Evolutionary conservation across 2,888 invertebrate genomes (phyloP).

Genomic region (Strigamia transsilvanica): DNA sequence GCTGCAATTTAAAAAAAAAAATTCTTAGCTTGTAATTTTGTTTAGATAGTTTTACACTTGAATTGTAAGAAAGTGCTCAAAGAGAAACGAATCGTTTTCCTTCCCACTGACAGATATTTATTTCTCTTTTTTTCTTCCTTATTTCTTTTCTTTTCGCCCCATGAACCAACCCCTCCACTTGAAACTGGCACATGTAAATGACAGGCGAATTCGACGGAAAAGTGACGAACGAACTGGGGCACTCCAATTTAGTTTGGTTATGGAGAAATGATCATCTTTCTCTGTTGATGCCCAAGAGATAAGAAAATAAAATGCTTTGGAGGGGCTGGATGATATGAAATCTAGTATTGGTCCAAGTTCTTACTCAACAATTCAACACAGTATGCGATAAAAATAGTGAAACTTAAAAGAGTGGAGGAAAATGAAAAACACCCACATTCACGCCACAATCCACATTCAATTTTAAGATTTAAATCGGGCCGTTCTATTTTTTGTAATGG

Average conservation of each 20-base stretch:
- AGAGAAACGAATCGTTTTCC: slow-evolving; percentile 30
- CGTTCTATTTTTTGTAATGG: background rate
- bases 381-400: background rate
- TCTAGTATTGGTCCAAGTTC: background rate
- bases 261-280: slow-evolving; percentile 23
- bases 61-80: slow-evolving; percentile 32
- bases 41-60: background rate
- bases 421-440: background rate
- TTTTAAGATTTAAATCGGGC: background rate
- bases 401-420: background rate
- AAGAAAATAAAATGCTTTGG: slow-evolving; percentile 3
- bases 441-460: background rate
- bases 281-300: slow-evolving; percentile 5
- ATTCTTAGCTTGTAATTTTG: background rate
- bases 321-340: background rate
- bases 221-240: slow-evolving; percentile 38
- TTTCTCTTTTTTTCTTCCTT: background rate
- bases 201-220: slow-evolving; percentile 35
- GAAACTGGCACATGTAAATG: slow-evolving; percentile 35
- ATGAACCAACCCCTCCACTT: slow-evolving; percentile 22
- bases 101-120: slow-evolving; percentile 31
- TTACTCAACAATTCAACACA: slow-evolving; percentile 6
- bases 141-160: background rate
- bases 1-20: background rate
- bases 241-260: slow-evolving; percentile 24